Conservation (phyloP, 2,888 invertebrate species). For the Mesodorylaimus sp. region DNA sequence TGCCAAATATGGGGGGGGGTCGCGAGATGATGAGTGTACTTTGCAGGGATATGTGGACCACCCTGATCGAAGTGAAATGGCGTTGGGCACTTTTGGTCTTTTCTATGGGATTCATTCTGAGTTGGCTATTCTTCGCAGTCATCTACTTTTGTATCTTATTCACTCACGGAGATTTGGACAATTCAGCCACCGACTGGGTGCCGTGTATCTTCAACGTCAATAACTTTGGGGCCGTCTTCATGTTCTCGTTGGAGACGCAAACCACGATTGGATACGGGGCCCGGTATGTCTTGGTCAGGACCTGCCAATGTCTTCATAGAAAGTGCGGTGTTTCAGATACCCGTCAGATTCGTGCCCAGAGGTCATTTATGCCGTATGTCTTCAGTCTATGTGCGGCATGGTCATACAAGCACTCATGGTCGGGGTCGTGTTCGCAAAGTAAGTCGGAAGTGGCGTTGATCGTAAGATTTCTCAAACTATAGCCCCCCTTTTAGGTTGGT, state of each 20-base stretch:
- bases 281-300: not conserved
- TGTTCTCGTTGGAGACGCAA: conserved; percentile 89
- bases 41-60: conserved; percentile 67
- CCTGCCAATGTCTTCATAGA: not conserved
- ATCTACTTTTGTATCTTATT: conserved; percentile 89
- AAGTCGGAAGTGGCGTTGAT: no score
- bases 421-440: conserved; percentile 38
- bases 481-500: no score
- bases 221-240: conserved; percentile 74
- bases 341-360: conserved; percentile 24
- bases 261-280: conserved; percentile 77
- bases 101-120: conserved; percentile 62
- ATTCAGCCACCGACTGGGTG: conserved; percentile 42
- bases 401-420: conserved; percentile 30
- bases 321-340: conserved; percentile 10
- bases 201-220: conserved; percentile 57
- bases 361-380: conserved; percentile 22
- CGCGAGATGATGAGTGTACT: not conserved
- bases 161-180: conserved; percentile 57
- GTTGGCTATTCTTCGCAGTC: conserved; percentile 76
- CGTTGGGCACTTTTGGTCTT: conserved; percentile 80
- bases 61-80: conserved; percentile 85
- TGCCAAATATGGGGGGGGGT: conserved; percentile 5
- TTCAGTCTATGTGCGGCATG: conserved; percentile 28
- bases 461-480: no score